Evolutionary conservation across 2,888 invertebrate species (phyloP).

Genomic region (Apodemia hepburni): DNA sequence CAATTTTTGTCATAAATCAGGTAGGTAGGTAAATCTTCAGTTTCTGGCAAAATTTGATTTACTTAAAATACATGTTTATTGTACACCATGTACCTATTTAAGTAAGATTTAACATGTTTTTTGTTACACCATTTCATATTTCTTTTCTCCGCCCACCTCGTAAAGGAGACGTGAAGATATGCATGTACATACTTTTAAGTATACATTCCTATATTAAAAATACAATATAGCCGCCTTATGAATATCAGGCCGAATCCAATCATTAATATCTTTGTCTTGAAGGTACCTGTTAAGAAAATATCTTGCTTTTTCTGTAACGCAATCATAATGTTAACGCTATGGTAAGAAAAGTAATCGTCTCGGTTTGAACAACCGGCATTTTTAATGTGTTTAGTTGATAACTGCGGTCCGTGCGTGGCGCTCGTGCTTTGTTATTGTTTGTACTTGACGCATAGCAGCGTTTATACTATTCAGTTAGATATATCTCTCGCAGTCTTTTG

Average conservation of each 20-base stretch:
- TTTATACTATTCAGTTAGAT: neutral
- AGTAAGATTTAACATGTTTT: no score
- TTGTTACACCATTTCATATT: no score
- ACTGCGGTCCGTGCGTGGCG: constrained; percentile 56
- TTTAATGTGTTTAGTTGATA: constrained; percentile 74
- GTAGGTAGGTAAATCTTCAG: no score
- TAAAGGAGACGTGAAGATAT: neutral
- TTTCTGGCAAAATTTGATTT: no score
- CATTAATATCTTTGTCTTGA: neutral
- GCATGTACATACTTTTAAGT: no score
- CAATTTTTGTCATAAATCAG: no score
- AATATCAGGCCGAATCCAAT: neutral
- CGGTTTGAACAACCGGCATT: constrained; percentile 52
- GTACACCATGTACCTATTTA: no score
- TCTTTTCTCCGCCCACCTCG: no score
- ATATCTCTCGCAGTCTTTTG: neutral
- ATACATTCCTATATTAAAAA: no score
- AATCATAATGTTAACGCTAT: constrained; percentile 35
- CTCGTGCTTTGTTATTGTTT: constrained; percentile 44
- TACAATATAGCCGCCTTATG: no score
- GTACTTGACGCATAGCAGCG: neutral
- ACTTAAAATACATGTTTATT: no score
- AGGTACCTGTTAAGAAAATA: constrained; percentile 6
- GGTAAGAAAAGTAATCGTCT: constrained; percentile 44
- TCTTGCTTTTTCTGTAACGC: constrained; percentile 12